Base-by-base conservation (phyloP, 2,888 invertebrate genomes). In the Liopterus haemorrhoidalis region DNA sequence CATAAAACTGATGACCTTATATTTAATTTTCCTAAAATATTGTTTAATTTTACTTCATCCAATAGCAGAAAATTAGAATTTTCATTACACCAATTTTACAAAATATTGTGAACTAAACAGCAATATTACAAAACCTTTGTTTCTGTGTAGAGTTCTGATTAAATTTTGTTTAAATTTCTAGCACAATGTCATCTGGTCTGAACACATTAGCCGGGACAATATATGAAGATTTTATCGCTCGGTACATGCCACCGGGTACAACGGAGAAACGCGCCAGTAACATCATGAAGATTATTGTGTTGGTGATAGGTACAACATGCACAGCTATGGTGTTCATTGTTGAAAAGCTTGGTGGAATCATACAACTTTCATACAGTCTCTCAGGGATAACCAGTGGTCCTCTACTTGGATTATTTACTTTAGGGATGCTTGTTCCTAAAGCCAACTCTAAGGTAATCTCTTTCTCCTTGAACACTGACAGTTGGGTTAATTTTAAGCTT, bases 251-350 rank as follows among this genome's bases (percentile, higher is more conserved):
- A 2, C 66, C 67, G 37, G 68, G 63, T 35, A 69, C 71, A 0
- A 70, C 66, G 11, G 76, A 77, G 55, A 62, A 68, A 22, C 64
- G 70, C 1, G 75, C 78, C 16, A 76, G 77, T 38, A 70, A 68
- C 49, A 72, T 76, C 32, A 74, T 81, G 71, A 80, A 78, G 67
- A 66, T 73, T 49, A 48, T 70, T 12, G 66, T 69, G 0, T 52
- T 67, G 6, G 24, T 59, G 0, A 42, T 58, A 5, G 92, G 93
- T 1, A 63, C 81, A 1, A 60, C 86, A 8, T 86, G 86, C 18
- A 89, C 92, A 53, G 79, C 71, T 0, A 68, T 93, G 32, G 74
- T 81, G 3, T 80, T 78, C 66, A 61, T 75, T 9, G 72, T 79
- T 1, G 75, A 81, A 39, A 73, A 75, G 46, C 62, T 85, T 35